Percentiles rank a stretch among this genome's conserved stretches.
Conservation (phyloP, 2,113 vertebrate genomes). For the Gavialis gangeticus region DNA sequence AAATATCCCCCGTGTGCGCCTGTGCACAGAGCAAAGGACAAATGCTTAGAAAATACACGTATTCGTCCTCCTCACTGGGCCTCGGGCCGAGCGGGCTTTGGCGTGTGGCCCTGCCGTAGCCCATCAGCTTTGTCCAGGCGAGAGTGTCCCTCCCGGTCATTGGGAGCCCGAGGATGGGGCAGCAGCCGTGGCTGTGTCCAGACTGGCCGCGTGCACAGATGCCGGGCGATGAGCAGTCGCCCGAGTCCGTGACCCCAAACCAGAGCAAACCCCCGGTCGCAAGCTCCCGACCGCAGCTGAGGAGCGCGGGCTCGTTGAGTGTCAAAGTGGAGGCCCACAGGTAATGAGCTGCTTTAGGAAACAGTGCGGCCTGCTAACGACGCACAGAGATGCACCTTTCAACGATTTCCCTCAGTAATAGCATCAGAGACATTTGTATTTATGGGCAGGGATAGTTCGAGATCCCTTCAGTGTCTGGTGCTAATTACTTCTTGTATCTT, state of each 20-base stretch:
- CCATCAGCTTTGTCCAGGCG: neutral
- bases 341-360: neutral
- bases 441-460: neutral
- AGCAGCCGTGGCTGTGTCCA: no score
- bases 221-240: no score
- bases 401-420: neutral
- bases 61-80: neutral
- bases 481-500: rapidly evolving
- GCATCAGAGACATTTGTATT: rapidly evolving
- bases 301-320: neutral
- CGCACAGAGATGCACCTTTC: neutral
- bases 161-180: no score
- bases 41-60: neutral
- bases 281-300: neutral
- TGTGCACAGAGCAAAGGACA: no score
- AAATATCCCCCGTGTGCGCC: neutral
- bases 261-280: neutral
- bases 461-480: neutral
- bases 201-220: no score
- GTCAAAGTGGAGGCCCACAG: neutral
- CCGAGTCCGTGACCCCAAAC: no score
- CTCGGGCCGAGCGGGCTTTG: neutral
- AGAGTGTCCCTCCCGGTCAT: neutral
- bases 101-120: neutral
- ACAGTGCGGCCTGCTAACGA: neutral